Evolutionary conservation across 1,140 invertebrate genomes (phyloP), one percentile per base, ranked within the genome.

Genomic region (Drosophila littoralis): DNA sequence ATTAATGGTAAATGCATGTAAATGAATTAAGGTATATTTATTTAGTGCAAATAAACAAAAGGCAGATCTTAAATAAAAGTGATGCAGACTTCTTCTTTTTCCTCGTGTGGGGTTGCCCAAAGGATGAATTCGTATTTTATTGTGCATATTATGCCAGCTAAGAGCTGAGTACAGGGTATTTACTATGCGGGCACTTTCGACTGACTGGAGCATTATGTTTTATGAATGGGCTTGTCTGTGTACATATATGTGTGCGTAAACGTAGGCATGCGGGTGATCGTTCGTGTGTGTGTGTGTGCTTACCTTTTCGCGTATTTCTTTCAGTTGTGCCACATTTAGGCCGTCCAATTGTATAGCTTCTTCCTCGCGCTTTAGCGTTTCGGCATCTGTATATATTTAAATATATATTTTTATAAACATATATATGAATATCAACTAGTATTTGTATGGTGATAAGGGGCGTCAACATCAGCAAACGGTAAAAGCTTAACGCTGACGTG

Each of bases 301-400:
- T 17, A 92, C 92, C 91, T 96, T 97, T 17, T 98, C 97, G 51
- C 97, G 93, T 7, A 99, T 91, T 93, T 99, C 97, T 80, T 98
- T 98, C 81, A 99, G 94, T 93, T 99, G 97, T 36, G 98, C 97
- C 0, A 98, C 97, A 93, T 97, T 99, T 58, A 99, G 93, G 4
- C 97, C 98, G 94, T 99, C 99, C 12, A 99, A 93, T 90, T 98
- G 98, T 73, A 99, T 99, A 0, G 98, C 97, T 94, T 99, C 98
- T 93, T 98, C 98, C 93, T 99, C 98, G 58, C 97, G 95, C 84
- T 95, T 91, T 8, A 97, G 94, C 2, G 95, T 95, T 92, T 97
- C 96, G 89, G 96, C 95, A 93, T 97, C 97, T 92, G 46, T 10
- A 32, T 28, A 15, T 5, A 45, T 17, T 28, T 5, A 28, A 28